A percentile compares a stretch with the other conserved stretches of the same genome.
Evolutionary conservation across 2,113 vertebrate genomes (phyloP).

Genomic region (Bombycilla garrulus): DNA sequence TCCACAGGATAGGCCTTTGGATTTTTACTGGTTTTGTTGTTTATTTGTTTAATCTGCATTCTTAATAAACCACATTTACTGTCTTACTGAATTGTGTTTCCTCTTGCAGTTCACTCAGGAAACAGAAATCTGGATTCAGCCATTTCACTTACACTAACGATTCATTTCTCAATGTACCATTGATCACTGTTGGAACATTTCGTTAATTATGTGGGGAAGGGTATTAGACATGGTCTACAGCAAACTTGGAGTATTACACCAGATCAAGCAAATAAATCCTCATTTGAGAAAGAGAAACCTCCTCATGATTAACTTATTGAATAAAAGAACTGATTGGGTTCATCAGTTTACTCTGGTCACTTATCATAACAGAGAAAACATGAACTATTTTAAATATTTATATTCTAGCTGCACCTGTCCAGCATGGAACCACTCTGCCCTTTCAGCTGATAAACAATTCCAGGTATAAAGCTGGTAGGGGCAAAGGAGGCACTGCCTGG

Average conservation of each 20-base stretch:
- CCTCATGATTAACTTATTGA: background rate
- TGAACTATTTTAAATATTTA: background rate
- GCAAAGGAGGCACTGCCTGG: background rate
- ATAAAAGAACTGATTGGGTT: background rate
- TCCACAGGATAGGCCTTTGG: background rate
- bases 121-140: background rate
- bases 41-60: background rate
- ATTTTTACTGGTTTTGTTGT: background rate
- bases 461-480: background rate
- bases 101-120: background rate
- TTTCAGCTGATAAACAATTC: background rate
- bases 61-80: background rate
- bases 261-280: background rate
- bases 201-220: background rate
- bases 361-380: background rate
- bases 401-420: background rate
- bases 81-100: background rate
- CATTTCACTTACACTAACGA: rapidly evolving
- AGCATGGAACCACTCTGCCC: background rate
- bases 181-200: background rate
- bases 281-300: background rate
- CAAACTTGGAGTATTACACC: background rate
- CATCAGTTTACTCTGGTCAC: background rate
- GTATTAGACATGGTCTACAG: background rate
- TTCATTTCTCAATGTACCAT: background rate